Base-by-base conservation (phyloP, 2,797 vertebrate species). In the Neosilurus mollespiculum region DNA sequence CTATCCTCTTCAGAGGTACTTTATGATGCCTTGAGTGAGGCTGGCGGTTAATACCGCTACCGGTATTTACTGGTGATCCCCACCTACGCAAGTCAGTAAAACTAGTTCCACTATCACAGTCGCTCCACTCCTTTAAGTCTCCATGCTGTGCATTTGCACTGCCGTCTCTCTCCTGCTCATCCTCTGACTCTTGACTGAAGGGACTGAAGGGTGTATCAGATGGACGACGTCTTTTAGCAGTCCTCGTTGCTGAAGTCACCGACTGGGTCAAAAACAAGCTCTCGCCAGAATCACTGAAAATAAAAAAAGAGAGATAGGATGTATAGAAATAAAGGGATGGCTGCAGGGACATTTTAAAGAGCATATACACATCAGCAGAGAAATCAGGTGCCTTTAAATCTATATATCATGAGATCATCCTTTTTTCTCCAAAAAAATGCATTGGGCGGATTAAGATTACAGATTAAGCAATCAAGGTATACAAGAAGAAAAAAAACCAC, bases 241-340 rank as follows among this genome's bases (percentile, higher is more conserved):
- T 78, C 58, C 89, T 91, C 64, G 26, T 73, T 0, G 83, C 65
- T 7, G 91, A 78, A 5, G 69, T 78, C 9, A 86, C 62, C 26
- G 80, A 82, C 90, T 94, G 94, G 12, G 93, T 93, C 37, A 93
- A 22, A 87, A 95, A 95, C 84, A 94, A 43, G 80, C 91, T 93
- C 81, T 93, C 90, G 10, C 84, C 92, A 0, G 94, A 94, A 75
- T 93, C 93, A 83, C 94, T 95, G 87, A 12, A 20, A 37, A 37
- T 6, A 43, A 3, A 10, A 73, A 67, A n/a, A 62, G 26, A 15
- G 54, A 5, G 24, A 34, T 9, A 37, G 1, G 18, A 54, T 53
- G 56, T 20, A 59, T 2, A 18, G 18, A 61, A 1, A 51, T n/a
- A 62, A 26, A 11, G 2, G 22, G 9, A 34, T 58, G 4, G 20